Evolutionary conservation across 2,797 vertebrate genomes (phyloP).

Genomic region (Hafferia zeledoni): DNA sequence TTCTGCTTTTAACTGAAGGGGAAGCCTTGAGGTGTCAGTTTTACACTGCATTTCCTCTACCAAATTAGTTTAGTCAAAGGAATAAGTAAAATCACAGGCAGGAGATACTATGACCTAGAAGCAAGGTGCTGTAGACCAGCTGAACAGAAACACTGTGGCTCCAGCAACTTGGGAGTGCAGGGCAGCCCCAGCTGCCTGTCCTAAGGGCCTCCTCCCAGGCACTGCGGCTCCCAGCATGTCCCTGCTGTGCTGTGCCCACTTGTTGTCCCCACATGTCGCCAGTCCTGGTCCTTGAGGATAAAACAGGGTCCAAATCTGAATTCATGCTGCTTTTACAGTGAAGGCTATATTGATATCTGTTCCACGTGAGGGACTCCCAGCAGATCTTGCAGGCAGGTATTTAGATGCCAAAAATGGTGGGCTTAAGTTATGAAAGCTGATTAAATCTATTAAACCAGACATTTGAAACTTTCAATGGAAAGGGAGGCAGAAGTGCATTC

Average conservation of each 20-base stretch:
- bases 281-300: neutral
- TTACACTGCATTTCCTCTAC: neutral
- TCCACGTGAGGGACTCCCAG: neutral
- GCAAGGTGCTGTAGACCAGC: neutral
- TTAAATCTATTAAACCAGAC: neutral
- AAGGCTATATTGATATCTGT: neutral
- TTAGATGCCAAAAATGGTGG: neutral
- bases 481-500: neutral
- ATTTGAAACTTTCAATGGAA: neutral
- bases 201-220: neutral
- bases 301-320: neutral
- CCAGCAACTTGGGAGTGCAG: neutral
- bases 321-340: neutral
- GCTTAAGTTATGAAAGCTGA: neutral
- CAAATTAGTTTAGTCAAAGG: neutral
- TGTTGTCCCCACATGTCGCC: rapidly evolving
- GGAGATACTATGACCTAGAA: neutral
- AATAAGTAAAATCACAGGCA: neutral
- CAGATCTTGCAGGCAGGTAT: neutral
- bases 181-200: neutral
- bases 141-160: neutral
- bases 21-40: neutral
- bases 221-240: rapidly evolving
- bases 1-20: neutral
- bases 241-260: neutral